Evolutionary conservation across 2,113 vertebrate species (phyloP).

Genomic region (Heterocephalus glaber): DNA sequence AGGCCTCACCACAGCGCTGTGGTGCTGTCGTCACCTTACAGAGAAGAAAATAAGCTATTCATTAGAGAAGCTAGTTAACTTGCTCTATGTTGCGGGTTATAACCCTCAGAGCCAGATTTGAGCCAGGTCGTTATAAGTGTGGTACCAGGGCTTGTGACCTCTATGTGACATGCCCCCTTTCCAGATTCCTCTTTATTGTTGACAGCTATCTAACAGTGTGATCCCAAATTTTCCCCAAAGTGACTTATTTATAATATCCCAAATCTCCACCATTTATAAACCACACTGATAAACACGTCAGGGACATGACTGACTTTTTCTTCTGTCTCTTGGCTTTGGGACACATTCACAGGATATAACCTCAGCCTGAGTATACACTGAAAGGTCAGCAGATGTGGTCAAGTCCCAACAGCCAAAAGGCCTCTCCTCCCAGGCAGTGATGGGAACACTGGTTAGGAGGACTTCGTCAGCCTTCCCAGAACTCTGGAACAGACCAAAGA

Average conservation of each 20-base stretch:
- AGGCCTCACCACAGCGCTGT: background rate
- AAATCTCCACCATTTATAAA: background rate
- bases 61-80: background rate
- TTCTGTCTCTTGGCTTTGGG: background rate
- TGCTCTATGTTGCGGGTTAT: background rate
- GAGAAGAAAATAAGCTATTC: background rate
- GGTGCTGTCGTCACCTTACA: background rate
- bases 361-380: background rate
- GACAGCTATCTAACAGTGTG: background rate
- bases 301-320: background rate
- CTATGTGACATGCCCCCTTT: background rate
- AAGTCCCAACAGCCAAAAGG: background rate
- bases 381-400: background rate
- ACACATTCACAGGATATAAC: background rate
- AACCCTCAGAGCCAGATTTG: background rate
- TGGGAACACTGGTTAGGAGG: background rate
- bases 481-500: background rate
- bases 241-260: background rate
- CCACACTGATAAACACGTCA: background rate
- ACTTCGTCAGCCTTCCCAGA: background rate
- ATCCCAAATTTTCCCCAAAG: background rate
- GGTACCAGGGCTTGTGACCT: background rate
- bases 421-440: background rate
- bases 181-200: background rate
- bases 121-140: background rate